Conservation (phyloP, 1,140 invertebrate genomes). For the Stegodyphus mimosarum region DNA sequence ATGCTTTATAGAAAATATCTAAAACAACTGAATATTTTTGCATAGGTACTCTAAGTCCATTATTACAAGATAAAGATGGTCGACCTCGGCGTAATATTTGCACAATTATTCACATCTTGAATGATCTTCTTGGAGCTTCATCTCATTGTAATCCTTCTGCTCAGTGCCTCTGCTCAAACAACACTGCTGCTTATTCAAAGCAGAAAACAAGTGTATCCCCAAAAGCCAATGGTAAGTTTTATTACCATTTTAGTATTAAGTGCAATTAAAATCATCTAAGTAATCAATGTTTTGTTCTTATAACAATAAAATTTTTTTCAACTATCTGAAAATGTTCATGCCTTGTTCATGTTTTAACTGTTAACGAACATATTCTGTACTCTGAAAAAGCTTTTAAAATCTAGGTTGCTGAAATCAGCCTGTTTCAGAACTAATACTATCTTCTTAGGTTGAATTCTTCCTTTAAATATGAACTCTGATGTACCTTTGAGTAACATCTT, state of each 20-base stretch:
- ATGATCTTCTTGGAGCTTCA: slow-evolving; percentile 89
- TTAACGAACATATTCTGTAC: too few species aligned
- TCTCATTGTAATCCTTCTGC: slow-evolving; percentile 71
- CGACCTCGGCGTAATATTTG: slow-evolving; percentile 90
- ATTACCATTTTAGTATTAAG: too few species aligned
- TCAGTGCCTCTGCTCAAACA: background rate
- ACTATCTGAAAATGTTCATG: too few species aligned
- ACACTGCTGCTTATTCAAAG: background rate
- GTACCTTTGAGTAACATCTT: background rate
- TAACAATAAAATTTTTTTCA: too few species aligned
- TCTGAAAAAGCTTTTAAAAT: too few species aligned
- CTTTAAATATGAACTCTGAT: background rate
- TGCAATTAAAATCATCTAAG: background rate
- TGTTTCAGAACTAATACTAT: too few species aligned
- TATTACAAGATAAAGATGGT: slow-evolving; percentile 90
- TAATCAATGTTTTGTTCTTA: too few species aligned
- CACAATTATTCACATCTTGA: slow-evolving; percentile 94
- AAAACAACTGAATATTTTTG: background rate
- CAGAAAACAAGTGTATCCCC: background rate
- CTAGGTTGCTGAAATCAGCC: too few species aligned
- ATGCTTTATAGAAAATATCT: too few species aligned
- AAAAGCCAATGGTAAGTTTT: slow-evolving; percentile 1
- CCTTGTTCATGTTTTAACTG: too few species aligned
- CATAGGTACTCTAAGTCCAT: slow-evolving; percentile 90
- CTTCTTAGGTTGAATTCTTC: background rate